Percentiles rank a stretch among this genome's conserved stretches.
Conservation (phyloP, 2,888 invertebrate species). For the Coenonympha glycerion region DNA sequence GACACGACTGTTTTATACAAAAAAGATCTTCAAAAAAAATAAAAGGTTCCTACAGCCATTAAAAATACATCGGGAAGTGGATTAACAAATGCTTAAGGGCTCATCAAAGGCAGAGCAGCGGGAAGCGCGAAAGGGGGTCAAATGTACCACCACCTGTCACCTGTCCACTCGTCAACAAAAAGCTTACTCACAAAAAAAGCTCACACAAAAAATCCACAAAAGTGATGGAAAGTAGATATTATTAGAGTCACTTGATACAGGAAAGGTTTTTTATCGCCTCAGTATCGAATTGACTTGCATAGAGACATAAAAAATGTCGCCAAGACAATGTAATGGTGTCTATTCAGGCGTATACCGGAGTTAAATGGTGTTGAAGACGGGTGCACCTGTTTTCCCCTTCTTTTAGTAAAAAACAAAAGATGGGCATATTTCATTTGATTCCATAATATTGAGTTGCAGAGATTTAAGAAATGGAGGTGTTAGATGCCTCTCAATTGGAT, state of each 20-base stretch:
- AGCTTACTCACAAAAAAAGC: slow-evolving; percentile 10
- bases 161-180: slow-evolving; percentile 20
- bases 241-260: slow-evolving; percentile 5
- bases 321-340: not conserved
- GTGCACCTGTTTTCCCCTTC: not conserved
- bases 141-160: slow-evolving; percentile 26
- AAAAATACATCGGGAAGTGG: slow-evolving; percentile 54
- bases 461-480: too few species aligned
- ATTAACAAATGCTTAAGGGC: slow-evolving; percentile 62
- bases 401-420: not conserved
- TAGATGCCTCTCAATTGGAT: too few species aligned
- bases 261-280: slow-evolving; percentile 4
- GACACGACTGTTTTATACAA: not conserved
- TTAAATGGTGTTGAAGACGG: not conserved
- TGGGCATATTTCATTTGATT: not conserved
- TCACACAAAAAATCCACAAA: slow-evolving; percentile 9
- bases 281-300: slow-evolving; percentile 4
- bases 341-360: not conserved
- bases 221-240: slow-evolving; percentile 11
- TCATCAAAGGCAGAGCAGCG: slow-evolving; percentile 46
- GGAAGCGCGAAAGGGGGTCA: slow-evolving; percentile 23
- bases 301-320: slow-evolving; percentile 1
- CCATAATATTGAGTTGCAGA: too few species aligned
- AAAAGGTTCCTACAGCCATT: slow-evolving; percentile 49
- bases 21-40: slow-evolving; percentile 21